phyloP scores from a whole-genome alignment of 2,888 invertebrate genomes.

The Eumacrocentrus americanus region DNA sequence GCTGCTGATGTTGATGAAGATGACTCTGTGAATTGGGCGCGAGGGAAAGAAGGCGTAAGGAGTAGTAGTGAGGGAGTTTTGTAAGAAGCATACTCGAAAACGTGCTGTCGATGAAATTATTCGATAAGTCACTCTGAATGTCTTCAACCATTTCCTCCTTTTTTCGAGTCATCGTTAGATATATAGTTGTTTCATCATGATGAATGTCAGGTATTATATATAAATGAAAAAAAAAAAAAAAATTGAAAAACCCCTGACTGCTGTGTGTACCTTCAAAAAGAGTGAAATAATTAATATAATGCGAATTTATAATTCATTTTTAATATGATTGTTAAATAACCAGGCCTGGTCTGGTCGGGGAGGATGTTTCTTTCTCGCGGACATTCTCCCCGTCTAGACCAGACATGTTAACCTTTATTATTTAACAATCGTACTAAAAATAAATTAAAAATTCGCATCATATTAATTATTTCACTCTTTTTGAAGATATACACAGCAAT shows the following conservation, averaged over 20 bases:
- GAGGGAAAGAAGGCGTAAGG: background rate
- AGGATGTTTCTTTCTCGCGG: no score
- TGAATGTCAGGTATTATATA: background rate
- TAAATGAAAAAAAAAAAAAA: background rate
- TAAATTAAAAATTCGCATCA: no score
- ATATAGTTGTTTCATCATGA: background rate
- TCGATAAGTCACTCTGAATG: background rate
- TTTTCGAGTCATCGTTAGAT: background rate
- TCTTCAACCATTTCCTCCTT: background rate
- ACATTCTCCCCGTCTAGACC: no score
- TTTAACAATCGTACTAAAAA: no score
- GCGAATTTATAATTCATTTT: no score
- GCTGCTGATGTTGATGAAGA: background rate
- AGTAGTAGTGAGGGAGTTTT: background rate
- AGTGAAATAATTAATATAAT: no score
- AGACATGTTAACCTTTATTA: no score
- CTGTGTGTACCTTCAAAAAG: no score
- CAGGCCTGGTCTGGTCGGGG: no score
- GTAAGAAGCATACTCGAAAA: background rate
- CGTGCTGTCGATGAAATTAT: constrained; percentile 13
- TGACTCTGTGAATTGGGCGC: background rate
- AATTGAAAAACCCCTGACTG: background rate
- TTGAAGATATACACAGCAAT: no score
- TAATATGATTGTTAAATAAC: no score
- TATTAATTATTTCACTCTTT: no score